phyloP scores from a whole-genome alignment of 2,113 vertebrate species.

The Cephalopholis sonnerati region DNA sequence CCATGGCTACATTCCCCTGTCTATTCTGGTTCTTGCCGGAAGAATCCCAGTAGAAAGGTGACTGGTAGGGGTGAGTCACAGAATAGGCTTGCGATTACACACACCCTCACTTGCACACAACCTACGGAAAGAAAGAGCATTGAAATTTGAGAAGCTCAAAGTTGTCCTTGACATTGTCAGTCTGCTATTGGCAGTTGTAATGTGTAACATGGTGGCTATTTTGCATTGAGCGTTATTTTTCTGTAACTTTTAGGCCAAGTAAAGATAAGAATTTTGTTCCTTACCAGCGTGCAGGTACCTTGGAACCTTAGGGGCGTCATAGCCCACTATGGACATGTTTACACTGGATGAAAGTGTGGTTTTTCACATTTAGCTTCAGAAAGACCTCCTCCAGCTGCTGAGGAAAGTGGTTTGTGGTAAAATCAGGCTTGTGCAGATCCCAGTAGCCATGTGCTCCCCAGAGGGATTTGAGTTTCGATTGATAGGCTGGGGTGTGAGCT shows the following conservation, averaged over 20 bases:
- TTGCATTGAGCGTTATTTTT: constrained; percentile 9
- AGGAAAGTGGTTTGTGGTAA: constrained; percentile 45
- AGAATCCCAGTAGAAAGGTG: constrained; percentile 57
- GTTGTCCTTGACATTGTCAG: constrained; percentile 14
- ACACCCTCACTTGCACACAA: constrained; percentile 3
- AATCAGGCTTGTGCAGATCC: constrained; percentile 23
- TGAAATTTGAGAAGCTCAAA: constrained; percentile 47
- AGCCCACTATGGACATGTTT: constrained; percentile 14
- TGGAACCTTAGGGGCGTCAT: background rate
- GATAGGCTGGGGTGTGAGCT: constrained; percentile 12
- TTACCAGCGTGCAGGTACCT: background rate
- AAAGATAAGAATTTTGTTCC: background rate
- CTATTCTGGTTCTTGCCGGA: constrained; percentile 50
- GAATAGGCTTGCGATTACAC: constrained; percentile 18
- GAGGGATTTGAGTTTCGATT: background rate
- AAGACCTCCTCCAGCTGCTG: constrained; percentile 19
- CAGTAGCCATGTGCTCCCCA: background rate
- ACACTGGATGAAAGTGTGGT: constrained; percentile 21
- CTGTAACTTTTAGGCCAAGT: background rate
- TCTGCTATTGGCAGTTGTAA: background rate
- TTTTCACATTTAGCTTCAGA: constrained; percentile 46
- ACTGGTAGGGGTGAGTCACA: constrained; percentile 65
- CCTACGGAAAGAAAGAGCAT: constrained; percentile 27
- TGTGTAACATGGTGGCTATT: background rate
- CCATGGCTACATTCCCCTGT: constrained; percentile 66